Conservation (phyloP, 2,113 vertebrate species). For the Ictalurus furcatus region DNA sequence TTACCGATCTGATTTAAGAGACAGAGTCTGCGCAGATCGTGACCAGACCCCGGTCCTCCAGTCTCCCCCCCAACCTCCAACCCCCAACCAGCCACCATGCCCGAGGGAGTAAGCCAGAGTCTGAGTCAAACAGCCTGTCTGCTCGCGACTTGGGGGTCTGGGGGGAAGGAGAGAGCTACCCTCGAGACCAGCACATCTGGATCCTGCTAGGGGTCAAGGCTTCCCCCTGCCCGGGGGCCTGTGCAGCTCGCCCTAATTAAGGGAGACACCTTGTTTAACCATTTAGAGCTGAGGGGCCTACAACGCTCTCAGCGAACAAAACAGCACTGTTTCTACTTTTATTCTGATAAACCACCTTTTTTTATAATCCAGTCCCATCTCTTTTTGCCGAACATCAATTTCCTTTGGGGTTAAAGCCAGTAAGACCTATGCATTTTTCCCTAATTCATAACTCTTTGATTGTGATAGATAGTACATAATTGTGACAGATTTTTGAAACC, state of each 20-base stretch:
- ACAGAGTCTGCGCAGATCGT: slow-evolving; percentile 68
- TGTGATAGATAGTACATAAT: slow-evolving; percentile 24
- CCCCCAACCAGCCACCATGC: slow-evolving; percentile 65
- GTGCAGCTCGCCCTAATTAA: slow-evolving; percentile 90
- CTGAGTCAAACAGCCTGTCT: slow-evolving; percentile 67
- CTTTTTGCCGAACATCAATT: not conserved
- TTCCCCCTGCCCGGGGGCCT: slow-evolving; percentile 95
- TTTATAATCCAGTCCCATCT: not conserved
- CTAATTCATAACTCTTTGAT: not conserved
- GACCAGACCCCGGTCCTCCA: slow-evolving; percentile 62
- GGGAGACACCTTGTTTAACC: slow-evolving; percentile 94
- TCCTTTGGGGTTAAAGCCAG: not conserved
- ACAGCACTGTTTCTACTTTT: slow-evolving; percentile 52
- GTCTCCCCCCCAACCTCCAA: slow-evolving; percentile 2
- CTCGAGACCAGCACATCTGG: slow-evolving; percentile 96
- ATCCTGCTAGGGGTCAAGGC: slow-evolving; percentile 98
- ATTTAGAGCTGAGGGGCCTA: slow-evolving; percentile 72
- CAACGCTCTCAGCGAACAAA: slow-evolving; percentile 46
- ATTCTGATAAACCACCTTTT: slow-evolving; percentile 12
- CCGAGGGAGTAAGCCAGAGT: slow-evolving; percentile 62
- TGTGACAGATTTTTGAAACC: slow-evolving; percentile 31
- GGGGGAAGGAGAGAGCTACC: slow-evolving; percentile 65
- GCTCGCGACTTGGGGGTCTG: slow-evolving; percentile 74
- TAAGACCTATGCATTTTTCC: not conserved
- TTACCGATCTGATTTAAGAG: slow-evolving; percentile 75